phyloP scores from a whole-genome alignment of 2,797 vertebrate genomes.

The Brotula barbata region DNA sequence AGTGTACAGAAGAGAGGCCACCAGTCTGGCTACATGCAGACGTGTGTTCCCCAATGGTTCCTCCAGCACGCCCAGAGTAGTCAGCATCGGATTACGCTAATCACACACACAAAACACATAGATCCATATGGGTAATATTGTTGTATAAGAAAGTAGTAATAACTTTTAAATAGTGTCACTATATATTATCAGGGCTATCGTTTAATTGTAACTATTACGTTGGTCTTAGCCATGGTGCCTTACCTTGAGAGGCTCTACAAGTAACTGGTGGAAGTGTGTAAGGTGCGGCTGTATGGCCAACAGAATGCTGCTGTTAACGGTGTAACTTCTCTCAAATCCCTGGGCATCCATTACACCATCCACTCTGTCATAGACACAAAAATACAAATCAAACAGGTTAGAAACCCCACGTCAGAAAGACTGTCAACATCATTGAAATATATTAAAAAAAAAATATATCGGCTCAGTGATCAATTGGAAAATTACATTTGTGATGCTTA shows the following conservation, averaged over 20 bases:
- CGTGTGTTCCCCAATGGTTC: constrained; percentile 94
- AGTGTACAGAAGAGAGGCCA: constrained; percentile 92
- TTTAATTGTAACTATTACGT: too few relatives aligned
- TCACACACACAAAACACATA: constrained; percentile 7
- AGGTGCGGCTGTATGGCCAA: constrained; percentile 89
- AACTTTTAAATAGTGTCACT: too few relatives aligned
- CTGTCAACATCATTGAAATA: too few relatives aligned
- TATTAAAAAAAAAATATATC: not conserved
- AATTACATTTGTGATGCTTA: not conserved
- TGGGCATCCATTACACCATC: constrained; percentile 95
- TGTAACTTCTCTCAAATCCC: constrained; percentile 89
- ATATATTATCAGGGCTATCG: too few relatives aligned
- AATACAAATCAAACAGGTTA: constrained; percentile 4
- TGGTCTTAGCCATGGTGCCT: too few relatives aligned
- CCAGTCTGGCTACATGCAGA: constrained; percentile 90
- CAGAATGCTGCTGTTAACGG: constrained; percentile 89
- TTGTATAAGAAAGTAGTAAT: too few relatives aligned
- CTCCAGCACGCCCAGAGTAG: constrained; percentile 90
- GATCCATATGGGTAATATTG: too few relatives aligned
- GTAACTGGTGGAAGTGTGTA: constrained; percentile 94
- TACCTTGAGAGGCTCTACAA: constrained; percentile 94
- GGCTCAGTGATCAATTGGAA: not conserved
- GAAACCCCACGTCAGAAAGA: too few relatives aligned
- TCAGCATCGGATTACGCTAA: constrained; percentile 88
- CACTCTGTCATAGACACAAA: constrained; percentile 76